A percentile compares a stretch with the other conserved stretches of the same genome.
Evolutionary conservation across 2,797 vertebrate genomes (phyloP).

Genomic region (Sphenodon punctatus): DNA sequence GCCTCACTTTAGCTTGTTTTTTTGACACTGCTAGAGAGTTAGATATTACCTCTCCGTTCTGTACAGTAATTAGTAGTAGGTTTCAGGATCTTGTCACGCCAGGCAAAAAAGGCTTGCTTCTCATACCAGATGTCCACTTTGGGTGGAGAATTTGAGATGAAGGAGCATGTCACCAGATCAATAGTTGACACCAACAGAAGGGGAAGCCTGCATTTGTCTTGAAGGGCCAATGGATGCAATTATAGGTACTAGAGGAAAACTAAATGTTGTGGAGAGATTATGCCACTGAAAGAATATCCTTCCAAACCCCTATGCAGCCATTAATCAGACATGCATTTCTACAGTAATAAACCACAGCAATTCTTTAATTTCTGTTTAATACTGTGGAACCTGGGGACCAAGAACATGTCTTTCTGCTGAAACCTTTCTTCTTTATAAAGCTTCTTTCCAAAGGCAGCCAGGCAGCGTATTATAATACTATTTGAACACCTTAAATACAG

Average conservation of each 20-base stretch:
- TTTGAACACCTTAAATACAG: slow-evolving; percentile 20
- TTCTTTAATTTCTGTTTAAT: slow-evolving; percentile 49
- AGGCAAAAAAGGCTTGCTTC: slow-evolving; percentile 22
- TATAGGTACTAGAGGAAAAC: slow-evolving; percentile 43
- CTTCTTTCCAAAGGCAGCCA: neutral
- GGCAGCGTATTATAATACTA: neutral
- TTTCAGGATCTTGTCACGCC: slow-evolving; percentile 7
- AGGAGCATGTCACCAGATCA: slow-evolving; percentile 35
- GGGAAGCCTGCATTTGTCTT: slow-evolving; percentile 46
- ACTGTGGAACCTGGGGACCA: neutral
- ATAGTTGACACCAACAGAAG: slow-evolving; percentile 51
- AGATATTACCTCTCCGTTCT: neutral
- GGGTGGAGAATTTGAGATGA: slow-evolving; percentile 46
- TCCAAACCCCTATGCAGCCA: slow-evolving; percentile 19
- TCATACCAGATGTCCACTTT: slow-evolving; percentile 33
- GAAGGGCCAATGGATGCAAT: slow-evolving; percentile 20
- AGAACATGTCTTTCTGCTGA: neutral
- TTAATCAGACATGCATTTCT: slow-evolving; percentile 11
- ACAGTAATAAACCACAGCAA: slow-evolving; percentile 21
- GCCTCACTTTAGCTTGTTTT: neutral
- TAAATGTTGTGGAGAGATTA: slow-evolving; percentile 39
- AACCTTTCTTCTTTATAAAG: neutral
- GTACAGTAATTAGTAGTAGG: slow-evolving; percentile 27
- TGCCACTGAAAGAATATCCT: slow-evolving; percentile 43
- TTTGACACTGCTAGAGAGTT: neutral